phyloP scores from a whole-genome alignment of 2,797 vertebrate species.

The Labeo calbasu region DNA sequence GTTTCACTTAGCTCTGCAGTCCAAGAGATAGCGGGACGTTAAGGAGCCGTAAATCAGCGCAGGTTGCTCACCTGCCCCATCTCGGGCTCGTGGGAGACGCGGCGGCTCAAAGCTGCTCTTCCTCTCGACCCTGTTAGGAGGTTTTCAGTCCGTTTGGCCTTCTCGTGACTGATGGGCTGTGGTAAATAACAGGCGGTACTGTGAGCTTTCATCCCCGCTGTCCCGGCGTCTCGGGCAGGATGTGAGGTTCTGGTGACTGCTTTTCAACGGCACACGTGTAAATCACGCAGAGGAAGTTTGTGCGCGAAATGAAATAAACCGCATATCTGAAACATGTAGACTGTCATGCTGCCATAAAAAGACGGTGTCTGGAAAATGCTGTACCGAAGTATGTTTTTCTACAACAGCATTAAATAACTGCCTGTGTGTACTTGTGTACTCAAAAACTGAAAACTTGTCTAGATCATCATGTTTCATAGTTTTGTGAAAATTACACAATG shows the following conservation, averaged over 20 bases:
- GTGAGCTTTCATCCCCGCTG: constrained; percentile 38
- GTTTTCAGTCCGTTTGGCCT: constrained; percentile 33
- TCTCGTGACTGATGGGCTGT: constrained; percentile 35
- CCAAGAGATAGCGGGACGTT: constrained; percentile 58
- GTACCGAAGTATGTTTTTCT: not conserved
- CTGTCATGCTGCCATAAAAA: constrained; percentile 11
- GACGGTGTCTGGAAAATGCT: constrained; percentile 5
- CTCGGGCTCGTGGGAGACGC: constrained; percentile 37
- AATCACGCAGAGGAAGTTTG: constrained; percentile 48
- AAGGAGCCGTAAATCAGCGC: constrained; percentile 61
- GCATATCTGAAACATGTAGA: constrained; percentile 27
- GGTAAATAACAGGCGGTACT: constrained; percentile 40
- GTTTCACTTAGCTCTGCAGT: constrained; percentile 60
- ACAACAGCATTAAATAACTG: not conserved
- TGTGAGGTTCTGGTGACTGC: constrained; percentile 39
- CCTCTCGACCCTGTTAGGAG: constrained; percentile 37
- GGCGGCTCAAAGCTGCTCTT: constrained; percentile 46
- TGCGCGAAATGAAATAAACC: constrained; percentile 38
- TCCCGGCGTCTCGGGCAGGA: constrained; percentile 10
- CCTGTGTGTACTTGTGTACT: not conserved
- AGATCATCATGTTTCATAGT: not conserved
- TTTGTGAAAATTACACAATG: not conserved
- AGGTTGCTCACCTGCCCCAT: constrained; percentile 65
- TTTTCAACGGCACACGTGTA: constrained; percentile 37
- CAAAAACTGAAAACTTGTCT: not conserved